Conservation (phyloP, 2,888 invertebrate species). For the Synergus japonicus region DNA sequence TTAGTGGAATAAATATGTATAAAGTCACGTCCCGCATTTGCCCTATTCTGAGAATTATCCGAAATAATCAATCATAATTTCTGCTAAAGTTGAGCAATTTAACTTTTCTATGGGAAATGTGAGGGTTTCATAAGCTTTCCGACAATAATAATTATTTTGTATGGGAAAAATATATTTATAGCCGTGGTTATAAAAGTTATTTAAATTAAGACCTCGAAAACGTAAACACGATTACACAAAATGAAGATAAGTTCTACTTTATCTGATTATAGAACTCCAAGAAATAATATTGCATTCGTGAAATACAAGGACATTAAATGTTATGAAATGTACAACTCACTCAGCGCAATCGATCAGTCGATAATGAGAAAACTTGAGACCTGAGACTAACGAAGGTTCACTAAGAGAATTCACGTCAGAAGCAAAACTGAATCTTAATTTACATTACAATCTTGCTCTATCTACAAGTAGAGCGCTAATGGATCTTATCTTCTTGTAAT, state of each 20-base stretch:
- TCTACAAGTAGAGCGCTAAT: conserved; percentile 13
- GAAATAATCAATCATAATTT: too few species aligned
- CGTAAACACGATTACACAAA: not conserved
- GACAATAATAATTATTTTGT: not conserved
- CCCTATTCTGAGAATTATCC: too few species aligned
- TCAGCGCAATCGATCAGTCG: not conserved
- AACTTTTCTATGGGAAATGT: too few species aligned
- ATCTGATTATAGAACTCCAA: not conserved
- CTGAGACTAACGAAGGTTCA: not conserved
- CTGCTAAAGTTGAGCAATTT: too few species aligned
- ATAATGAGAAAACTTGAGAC: not conserved
- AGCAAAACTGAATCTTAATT: conserved; percentile 34
- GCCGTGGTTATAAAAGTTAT: not conserved
- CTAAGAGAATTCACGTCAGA: conserved; percentile 9
- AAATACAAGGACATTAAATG: not conserved
- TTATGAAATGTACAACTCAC: not conserved
- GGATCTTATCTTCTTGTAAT: conserved; percentile 34
- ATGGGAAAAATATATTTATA: not conserved
- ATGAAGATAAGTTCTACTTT: not conserved
- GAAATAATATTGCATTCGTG: not conserved
- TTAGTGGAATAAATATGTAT: too few species aligned
- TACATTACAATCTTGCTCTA: conserved; percentile 37
- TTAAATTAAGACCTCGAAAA: not conserved
- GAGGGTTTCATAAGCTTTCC: too few species aligned
- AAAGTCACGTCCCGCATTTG: too few species aligned